Conservation (phyloP, 2,888 invertebrate species). For the Norana najaformis region DNA sequence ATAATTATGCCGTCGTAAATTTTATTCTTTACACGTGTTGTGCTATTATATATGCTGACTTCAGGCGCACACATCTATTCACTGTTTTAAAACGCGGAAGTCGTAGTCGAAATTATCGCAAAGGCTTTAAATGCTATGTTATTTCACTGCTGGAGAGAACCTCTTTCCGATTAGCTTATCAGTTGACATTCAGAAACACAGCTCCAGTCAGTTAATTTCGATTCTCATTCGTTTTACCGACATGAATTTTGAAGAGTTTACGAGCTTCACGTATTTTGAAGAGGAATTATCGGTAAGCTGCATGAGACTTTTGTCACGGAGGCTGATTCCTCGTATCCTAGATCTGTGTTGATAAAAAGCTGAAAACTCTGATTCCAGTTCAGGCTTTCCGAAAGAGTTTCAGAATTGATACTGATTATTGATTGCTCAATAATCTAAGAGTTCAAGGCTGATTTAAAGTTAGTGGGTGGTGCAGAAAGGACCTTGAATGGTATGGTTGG, state of each 20-base stretch:
- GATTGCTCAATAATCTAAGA: too few relatives aligned
- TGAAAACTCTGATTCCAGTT: not conserved
- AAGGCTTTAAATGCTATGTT: not conserved
- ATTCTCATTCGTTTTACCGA: not conserved
- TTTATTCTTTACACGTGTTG: too few relatives aligned
- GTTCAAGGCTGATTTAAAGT: not conserved
- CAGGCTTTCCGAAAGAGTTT: not conserved
- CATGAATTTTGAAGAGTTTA: not conserved
- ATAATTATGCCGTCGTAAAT: too few relatives aligned
- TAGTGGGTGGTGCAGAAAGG: too few relatives aligned
- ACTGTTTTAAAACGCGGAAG: not conserved
- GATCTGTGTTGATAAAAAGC: too few relatives aligned
- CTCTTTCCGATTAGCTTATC: not conserved
- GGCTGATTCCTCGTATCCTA: too few relatives aligned
- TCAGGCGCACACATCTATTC: not conserved
- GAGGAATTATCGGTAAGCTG: not conserved
- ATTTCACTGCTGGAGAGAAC: not conserved
- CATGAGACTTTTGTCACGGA: not conserved
- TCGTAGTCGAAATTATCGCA: not conserved
- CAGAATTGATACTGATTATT: not conserved
- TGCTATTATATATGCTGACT: not conserved
- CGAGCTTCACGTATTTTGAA: not conserved
- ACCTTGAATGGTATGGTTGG: too few relatives aligned
- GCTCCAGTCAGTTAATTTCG: not conserved
- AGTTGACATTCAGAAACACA: not conserved